Base-by-base conservation (phyloP, 1,140 invertebrate species). In the Daktulosphaira vitifoliae region DNA sequence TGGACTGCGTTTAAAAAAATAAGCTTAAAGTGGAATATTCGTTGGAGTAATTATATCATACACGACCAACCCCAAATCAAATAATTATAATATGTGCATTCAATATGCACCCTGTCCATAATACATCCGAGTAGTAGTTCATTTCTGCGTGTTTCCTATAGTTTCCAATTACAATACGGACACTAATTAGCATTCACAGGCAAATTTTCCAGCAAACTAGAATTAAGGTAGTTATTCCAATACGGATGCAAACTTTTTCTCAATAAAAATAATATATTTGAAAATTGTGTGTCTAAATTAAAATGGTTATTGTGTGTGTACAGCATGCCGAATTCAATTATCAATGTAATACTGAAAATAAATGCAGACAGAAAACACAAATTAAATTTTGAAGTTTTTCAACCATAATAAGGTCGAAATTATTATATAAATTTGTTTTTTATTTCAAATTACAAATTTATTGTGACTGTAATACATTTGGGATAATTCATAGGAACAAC, bases 331-430 rank as follows among this genome's bases (percentile, higher is more conserved):
- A 42, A 62, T 62, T 62, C 46, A 62, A 62, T 62, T 62, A 46
- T 62, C 42, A 25, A 33, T 15, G 42, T 16, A 25, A 42, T 25
- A 38, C 33, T 6, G n/a, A 16, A 23, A 38, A 56, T 39, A 23
- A 44, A 42, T 37, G 4, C 51, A 33, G 51, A 53, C 33, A 13
- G 13, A 42, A 56, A 42, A 62, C 26, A 5, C n/a, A 16, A 62
- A 62, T 62, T 62, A 46, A 62, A 62, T 62, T 62, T 62, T 46
- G 20, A 62, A 39, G 56, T 44, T 62, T 62, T 23, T 33, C 56
- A 18, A 62, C 56, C 56, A 26, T 62, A 46, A 62, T 46, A 62
- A 62, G 56, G 56, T 62, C 25, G 26, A 62, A 62, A 48, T 39
- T 46, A 18, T 62, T 25, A 42, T 18, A 15, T 42, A 3, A 3